Conservation (phyloP, 2,888 invertebrate genomes). For the Tipula unca region DNA sequence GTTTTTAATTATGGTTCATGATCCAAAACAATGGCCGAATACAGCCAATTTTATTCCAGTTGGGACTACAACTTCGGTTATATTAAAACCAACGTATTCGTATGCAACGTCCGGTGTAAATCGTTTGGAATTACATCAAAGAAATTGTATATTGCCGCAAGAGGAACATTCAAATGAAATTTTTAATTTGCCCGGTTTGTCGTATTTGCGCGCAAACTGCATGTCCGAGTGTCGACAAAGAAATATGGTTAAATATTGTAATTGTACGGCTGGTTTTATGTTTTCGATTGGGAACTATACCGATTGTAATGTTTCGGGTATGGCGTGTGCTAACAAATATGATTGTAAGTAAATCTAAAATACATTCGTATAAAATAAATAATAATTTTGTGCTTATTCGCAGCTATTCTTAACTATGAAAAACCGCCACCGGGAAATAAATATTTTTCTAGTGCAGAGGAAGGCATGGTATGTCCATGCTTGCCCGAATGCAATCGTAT, state of each 20-base stretch:
- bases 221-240: conserved; percentile 38
- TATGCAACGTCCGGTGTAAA: conserved; percentile 31
- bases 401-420: conserved; percentile 26
- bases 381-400: neutral
- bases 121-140: conserved; percentile 29
- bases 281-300: conserved; percentile 32
- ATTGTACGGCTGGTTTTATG: conserved; percentile 39
- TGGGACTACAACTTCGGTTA: conserved; percentile 33
- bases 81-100: conserved; percentile 34
- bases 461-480: conserved; percentile 37
- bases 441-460: conserved; percentile 31
- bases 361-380: neutral
- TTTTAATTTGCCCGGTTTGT: conserved; percentile 32
- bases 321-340: conserved; percentile 33
- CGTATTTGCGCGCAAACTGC: conserved; percentile 39
- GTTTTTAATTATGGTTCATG: conserved; percentile 28
- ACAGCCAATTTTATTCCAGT: conserved; percentile 30
- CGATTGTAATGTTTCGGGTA: conserved; percentile 28
- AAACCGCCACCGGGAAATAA: conserved; percentile 33
- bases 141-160: conserved; percentile 34
- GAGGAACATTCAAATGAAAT: neutral
- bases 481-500: conserved; percentile 34
- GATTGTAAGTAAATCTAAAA: conserved; percentile 28
- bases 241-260: conserved; percentile 36
- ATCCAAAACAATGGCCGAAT: conserved; percentile 32